Conservation (phyloP, 2,888 invertebrate genomes). For the Rotaria macrura region DNA sequence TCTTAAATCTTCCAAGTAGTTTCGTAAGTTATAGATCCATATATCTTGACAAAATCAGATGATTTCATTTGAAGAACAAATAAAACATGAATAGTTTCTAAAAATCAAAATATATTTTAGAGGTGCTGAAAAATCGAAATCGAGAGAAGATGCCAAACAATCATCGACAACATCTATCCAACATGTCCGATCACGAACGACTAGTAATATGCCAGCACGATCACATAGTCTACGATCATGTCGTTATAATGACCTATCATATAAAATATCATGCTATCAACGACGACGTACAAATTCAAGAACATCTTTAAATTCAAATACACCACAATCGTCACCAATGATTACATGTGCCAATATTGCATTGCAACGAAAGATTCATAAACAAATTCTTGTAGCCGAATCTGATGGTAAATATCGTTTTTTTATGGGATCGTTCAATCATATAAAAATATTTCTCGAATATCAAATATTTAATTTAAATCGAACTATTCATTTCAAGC, state of each 20-base stretch:
- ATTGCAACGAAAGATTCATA: slow-evolving; percentile 10
- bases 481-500: too few relatives aligned
- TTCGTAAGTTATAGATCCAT: too few relatives aligned
- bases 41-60: too few relatives aligned
- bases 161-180: background rate
- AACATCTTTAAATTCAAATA: background rate
- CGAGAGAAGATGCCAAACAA: background rate
- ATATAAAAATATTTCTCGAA: too few relatives aligned
- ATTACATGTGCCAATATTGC: background rate
- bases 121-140: too few relatives aligned
- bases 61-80: too few relatives aligned
- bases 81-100: too few relatives aligned
- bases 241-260: background rate
- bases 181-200: background rate
- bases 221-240: background rate
- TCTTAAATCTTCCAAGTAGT: too few relatives aligned
- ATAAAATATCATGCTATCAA: background rate
- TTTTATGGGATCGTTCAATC: too few relatives aligned
- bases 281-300: background rate
- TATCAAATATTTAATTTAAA: too few relatives aligned
- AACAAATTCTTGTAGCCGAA: background rate
- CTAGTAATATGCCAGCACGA: background rate
- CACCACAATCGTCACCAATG: background rate
- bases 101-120: background rate
- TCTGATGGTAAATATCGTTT: slow-evolving; percentile 11